These are phyloP conservation scores for Taeniopygia guttata DNA, from an alignment of 2,797 vertebrate species.

Conservation along the genomic window DNA sequence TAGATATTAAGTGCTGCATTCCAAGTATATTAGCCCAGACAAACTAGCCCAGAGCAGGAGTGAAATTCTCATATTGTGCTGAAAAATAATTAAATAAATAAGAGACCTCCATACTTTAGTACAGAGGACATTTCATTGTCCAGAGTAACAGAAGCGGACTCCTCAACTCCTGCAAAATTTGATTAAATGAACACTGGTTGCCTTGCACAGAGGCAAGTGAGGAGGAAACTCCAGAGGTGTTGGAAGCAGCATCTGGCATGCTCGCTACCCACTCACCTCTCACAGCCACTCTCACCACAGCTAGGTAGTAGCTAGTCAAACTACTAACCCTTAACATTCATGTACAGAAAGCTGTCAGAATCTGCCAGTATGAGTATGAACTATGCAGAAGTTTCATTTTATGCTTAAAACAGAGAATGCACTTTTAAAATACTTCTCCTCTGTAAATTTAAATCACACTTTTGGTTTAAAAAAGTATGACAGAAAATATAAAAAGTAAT, in stretches of 20 bases:
- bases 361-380: neutral
- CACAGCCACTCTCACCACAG: neutral
- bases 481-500: neutral
- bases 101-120: neutral
- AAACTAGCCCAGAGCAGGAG: neutral
- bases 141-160: neutral
- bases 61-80: neutral
- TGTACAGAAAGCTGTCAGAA: neutral
- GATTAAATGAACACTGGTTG: neutral
- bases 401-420: neutral
- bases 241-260: neutral
- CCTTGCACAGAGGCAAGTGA: neutral
- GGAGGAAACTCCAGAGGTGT: neutral
- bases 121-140: neutral
- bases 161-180: neutral
- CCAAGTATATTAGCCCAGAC: neutral
- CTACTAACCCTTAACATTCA: neutral
- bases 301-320: neutral
- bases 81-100: neutral
- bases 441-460: neutral
- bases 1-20: constrained; percentile 8
- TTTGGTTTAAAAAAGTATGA: neutral
- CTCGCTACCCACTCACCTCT: neutral
- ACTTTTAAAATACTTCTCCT: neutral
- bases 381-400: neutral